Base-by-base conservation (phyloP, 2,888 invertebrate genomes). In the Eupithecia abbreviata region DNA sequence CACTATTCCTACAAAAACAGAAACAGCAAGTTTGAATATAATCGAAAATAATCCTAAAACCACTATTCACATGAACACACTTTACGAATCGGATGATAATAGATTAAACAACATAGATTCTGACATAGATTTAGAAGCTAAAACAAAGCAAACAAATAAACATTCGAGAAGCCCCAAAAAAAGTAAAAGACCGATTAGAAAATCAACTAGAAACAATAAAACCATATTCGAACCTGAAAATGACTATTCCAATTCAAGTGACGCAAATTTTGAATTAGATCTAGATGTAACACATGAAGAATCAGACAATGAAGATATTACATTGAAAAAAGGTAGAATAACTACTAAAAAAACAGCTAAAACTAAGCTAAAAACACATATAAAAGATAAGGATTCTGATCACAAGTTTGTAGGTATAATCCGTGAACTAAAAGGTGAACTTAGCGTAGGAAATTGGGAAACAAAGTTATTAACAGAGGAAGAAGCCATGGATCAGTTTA, bases 401-500 rank as follows among this genome's bases (percentile, higher is more conserved):
- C 65, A 47, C 68, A 76, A 73, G 70, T 78, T 78, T 41, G 74
- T 76, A 10, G 78, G 71, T 41, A 78, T 75, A 2, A 70, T 73
- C 45, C 67, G 74, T 68, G 77, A 79, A 51, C 81, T 80, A 66
- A 83, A 85, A 76, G 83, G 83, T 85, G 76, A 85, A 86, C 81
- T 91, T 30, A 89, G 91, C 79, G 83, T 86, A 5, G 88, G 85
- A 41, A 86, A 90, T 80, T 93, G 93, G 93, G 84, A 90, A 74
- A 89, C 88, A 45, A 85, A 85, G 65, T 87, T 84, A 76, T 81
- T 93, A 73, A 87, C 86, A 0, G 93, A 93, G 72, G 91, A 92
- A 42, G 90, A 92, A 68, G 93, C 93, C 0, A 76, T 90, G 30
- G 88, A 85, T 65, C 90, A 88, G 76, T 93, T 93, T 81, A 85